phyloP scores from a whole-genome alignment of 2,888 invertebrate species.

The Ophion costatus region DNA sequence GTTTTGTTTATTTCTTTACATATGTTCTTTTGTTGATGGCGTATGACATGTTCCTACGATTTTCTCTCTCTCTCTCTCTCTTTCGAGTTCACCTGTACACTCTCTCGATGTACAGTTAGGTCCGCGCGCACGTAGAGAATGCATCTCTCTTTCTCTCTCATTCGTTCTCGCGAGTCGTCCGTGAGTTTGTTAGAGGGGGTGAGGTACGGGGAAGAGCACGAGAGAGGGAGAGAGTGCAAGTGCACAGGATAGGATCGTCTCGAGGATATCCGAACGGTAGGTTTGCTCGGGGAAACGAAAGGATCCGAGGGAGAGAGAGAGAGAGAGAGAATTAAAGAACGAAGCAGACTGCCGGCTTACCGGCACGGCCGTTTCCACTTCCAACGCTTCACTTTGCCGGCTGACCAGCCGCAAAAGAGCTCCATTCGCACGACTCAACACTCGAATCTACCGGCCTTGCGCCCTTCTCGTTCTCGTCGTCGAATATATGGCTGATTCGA shows the following conservation, averaged over 20 bases:
- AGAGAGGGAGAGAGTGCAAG: conserved; percentile 49
- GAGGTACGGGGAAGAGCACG: no score
- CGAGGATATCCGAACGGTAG: conserved; percentile 57
- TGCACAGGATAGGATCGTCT: conserved; percentile 33
- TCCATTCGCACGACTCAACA: not conserved
- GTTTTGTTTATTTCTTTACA: not conserved
- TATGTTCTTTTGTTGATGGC: not conserved
- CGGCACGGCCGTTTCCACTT: not conserved
- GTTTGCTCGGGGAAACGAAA: conserved; percentile 51
- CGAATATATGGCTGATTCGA: conserved; percentile 5
- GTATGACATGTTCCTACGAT: not conserved
- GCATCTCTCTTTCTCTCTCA: conserved; percentile 3
- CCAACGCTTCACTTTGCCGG: no score
- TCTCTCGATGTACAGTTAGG: conserved; percentile 71
- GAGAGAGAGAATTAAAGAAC: conserved; percentile 19
- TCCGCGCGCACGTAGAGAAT: conserved; percentile 58
- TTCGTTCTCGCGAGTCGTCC: conserved; percentile 10
- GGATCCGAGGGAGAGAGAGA: conserved; percentile 42
- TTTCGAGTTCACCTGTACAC: conserved; percentile 43
- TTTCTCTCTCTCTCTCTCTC: conserved; percentile 28
- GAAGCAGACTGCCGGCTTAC: conserved; percentile 7
- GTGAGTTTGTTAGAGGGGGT: no score
- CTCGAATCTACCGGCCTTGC: not conserved
- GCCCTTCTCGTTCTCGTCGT: not conserved
- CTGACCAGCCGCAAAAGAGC: no score